Conservation (phyloP, 2,888 invertebrate genomes). For the Trachelus troglodyta region DNA sequence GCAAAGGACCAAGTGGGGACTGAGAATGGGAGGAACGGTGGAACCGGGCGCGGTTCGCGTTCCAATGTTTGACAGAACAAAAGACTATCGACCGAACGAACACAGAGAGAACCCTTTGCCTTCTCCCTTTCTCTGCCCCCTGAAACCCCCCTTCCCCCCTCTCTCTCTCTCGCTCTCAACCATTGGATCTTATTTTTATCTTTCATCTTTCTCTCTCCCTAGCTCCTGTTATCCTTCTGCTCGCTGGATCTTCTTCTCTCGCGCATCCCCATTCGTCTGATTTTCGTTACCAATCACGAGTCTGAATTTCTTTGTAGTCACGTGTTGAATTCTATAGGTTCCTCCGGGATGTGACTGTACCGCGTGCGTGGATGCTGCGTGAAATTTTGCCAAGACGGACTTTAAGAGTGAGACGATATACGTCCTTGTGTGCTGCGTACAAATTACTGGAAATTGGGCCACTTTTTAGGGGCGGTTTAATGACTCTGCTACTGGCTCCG, state of each 20-base stretch:
- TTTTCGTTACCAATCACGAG: conserved; percentile 2
- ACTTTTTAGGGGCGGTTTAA: conserved; percentile 41
- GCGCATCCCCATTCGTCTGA: conserved; percentile 14
- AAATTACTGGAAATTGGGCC: conserved; percentile 60
- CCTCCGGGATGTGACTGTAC: not conserved
- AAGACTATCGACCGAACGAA: conserved; percentile 57
- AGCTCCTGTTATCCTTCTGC: conserved; percentile 11
- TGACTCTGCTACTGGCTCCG: not conserved
- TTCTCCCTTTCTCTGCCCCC: conserved; percentile 11
- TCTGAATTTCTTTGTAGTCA: not conserved
- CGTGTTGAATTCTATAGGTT: conserved; percentile 23
- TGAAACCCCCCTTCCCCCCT: not conserved
- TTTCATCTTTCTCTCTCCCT: not conserved
- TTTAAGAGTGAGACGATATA: too few relatives aligned
- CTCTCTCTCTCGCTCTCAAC: conserved; percentile 13
- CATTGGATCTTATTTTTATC: not conserved
- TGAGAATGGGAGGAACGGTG: conserved; percentile 7
- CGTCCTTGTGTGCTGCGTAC: conserved; percentile 38
- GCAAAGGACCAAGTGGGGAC: not conserved
- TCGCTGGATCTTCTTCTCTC: not conserved
- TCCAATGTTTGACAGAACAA: conserved; percentile 65
- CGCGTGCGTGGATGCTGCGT: too few relatives aligned
- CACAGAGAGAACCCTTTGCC: not conserved
- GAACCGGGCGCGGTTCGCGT: conserved; percentile 56
- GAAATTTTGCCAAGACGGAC: too few relatives aligned